A percentile compares a stretch with the other conserved stretches of the same genome.
phyloP scores from a whole-genome alignment of 2,888 invertebrate species.

The Margaritifera margaritifera region DNA sequence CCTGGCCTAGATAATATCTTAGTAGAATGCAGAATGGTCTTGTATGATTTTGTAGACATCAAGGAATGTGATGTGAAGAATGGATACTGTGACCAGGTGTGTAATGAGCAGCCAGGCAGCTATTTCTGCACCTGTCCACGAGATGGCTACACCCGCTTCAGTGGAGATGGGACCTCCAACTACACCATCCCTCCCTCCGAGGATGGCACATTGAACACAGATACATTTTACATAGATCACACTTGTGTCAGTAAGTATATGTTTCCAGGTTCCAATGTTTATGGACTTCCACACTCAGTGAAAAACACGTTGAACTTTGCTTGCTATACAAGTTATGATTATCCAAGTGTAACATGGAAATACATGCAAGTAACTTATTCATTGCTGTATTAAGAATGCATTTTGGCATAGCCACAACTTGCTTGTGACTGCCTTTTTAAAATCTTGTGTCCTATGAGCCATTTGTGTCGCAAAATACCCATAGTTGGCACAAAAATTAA shows the following conservation, averaged over 20 bases:
- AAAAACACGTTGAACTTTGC: not conserved
- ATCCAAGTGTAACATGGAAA: too few relatives aligned
- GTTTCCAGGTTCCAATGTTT: slow-evolving; percentile 5
- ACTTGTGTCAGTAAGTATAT: slow-evolving; percentile 85
- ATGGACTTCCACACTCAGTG: slow-evolving; percentile 6
- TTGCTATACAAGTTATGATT: not conserved
- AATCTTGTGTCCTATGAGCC: too few relatives aligned
- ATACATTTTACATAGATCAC: slow-evolving; percentile 90
- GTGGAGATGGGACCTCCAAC: slow-evolving; percentile 91
- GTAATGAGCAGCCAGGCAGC: slow-evolving; percentile 9
- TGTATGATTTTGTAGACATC: slow-evolving; percentile 15
- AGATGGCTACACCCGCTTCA: slow-evolving; percentile 86
- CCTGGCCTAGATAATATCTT: too few relatives aligned
- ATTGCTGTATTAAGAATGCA: too few relatives aligned
- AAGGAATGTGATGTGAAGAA: slow-evolving; percentile 19
- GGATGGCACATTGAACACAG: slow-evolving; percentile 90
- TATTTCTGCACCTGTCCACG: slow-evolving; percentile 74
- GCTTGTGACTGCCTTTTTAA: too few relatives aligned
- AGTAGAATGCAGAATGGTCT: not conserved
- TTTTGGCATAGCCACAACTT: too few relatives aligned
- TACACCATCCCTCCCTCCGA: slow-evolving; percentile 87
- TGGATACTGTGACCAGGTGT: slow-evolving; percentile 16
- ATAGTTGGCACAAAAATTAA: too few relatives aligned
- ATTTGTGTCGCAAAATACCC: too few relatives aligned
- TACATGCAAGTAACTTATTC: too few relatives aligned